Evolutionary conservation across 1,140 invertebrate genomes (phyloP), one percentile per base, ranked within the genome.

Genomic region (Drosophila varians): DNA sequence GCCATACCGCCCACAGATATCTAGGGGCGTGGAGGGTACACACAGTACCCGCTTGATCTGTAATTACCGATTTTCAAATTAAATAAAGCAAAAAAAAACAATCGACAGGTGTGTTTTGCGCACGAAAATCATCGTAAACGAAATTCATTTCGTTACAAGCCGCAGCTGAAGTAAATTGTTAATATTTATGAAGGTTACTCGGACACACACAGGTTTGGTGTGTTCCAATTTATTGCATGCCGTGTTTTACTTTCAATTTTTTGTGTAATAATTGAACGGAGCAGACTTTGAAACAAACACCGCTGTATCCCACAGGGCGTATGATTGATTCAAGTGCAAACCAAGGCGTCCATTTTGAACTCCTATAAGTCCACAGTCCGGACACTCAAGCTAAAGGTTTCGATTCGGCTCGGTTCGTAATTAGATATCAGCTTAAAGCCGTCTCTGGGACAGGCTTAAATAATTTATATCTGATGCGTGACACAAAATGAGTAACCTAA

Each of bases 171-270:
- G 42, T 43, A 69, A 52, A 58, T 51, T 54, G 61, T 87, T 76
- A 74, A 87, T 86, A 87, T 87, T 77, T 38, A 80, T 87, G 82
- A 86, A 87, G 80, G 80, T 76, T 64, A 47, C 69, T 19, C 25
- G 26, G 34, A 34, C 43, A 58, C 72, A 58, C 43, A 49, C 47
- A 46, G 66, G 21, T 43, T 25, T 54, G 60, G 53, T 18, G 36
- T 64, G 38, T 56, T 78, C 18, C 62, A 61, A 80, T 75, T 80
- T 53, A 77, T 58, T 48, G 40, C 68, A 26, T 34, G 26, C 18
- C 18, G 34, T 51, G 54, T 21, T 28, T 34, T 70, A 86, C 82
- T 86, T 87, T 86, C 80, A 70, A 65, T 75, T 87, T 42, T 73
- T 65, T 56, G 40, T 77, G 69, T 72, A 53, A 52, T 73, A 73